Conservation (phyloP, 2,888 invertebrate genomes). For the Exocentrus adspersus region DNA sequence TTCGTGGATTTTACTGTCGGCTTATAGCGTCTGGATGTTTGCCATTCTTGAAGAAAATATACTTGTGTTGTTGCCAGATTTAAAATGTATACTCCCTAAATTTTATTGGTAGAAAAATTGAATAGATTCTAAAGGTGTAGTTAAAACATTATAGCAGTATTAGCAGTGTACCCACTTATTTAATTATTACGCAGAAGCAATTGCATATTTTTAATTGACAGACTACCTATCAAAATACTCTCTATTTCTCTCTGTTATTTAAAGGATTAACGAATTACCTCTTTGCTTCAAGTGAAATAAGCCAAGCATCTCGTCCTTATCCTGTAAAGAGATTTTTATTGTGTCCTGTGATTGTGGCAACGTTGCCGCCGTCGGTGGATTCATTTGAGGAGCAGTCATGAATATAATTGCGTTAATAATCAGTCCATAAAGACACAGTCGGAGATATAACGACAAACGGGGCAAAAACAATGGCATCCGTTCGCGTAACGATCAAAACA, state of each 20-base stretch:
- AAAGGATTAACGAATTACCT: too few relatives aligned
- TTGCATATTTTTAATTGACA: too few relatives aligned
- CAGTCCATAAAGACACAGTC: constrained; percentile 54
- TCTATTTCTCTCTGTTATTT: too few relatives aligned
- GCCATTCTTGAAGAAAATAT: not conserved
- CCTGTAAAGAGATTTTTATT: not conserved
- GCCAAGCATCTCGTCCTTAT: too few relatives aligned
- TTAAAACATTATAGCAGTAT: too few relatives aligned
- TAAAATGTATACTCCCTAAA: not conserved
- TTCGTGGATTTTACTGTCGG: constrained; percentile 19
- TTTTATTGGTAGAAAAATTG: too few relatives aligned
- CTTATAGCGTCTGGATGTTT: constrained; percentile 1
- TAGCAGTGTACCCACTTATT: too few relatives aligned
- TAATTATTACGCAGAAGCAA: too few relatives aligned
- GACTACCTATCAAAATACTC: too few relatives aligned
- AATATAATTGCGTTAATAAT: constrained; percentile 62
- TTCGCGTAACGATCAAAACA: constrained; percentile 50
- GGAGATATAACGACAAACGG: constrained; percentile 55
- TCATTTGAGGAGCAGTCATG: constrained; percentile 55
- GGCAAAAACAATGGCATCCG: constrained; percentile 55
- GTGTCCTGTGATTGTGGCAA: constrained; percentile 12
- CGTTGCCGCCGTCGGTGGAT: constrained; percentile 42
- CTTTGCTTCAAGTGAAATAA: too few relatives aligned
- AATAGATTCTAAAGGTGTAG: too few relatives aligned
- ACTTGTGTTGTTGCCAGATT: constrained; percentile 1